phyloP scores from a whole-genome alignment of 2,888 invertebrate species.

The Lordiphosa andalusiaca region DNA sequence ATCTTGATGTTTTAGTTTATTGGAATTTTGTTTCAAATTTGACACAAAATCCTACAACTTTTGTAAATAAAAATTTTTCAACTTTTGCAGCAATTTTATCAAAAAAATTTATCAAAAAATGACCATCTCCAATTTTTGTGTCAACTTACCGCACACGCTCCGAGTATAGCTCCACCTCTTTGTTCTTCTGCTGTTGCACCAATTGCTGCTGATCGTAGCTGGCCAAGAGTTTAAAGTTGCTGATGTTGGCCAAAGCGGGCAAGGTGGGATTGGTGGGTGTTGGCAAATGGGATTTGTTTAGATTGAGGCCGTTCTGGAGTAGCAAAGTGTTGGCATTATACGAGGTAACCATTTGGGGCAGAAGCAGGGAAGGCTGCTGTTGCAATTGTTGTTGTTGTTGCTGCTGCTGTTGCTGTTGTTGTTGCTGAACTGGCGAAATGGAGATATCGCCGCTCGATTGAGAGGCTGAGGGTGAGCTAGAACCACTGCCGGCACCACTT shows the following conservation, averaged over 20 bases:
- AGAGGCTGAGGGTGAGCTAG: conserved; percentile 90
- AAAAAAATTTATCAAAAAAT: too few species aligned
- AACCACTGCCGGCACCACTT: conserved; percentile 87
- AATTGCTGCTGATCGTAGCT: conserved; percentile 76
- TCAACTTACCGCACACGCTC: conserved; percentile 89
- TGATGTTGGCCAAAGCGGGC: conserved; percentile 59
- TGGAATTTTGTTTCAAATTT: too few species aligned
- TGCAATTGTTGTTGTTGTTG: conserved; percentile 47
- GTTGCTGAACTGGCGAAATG: conserved; percentile 69
- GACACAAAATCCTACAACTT: too few species aligned
- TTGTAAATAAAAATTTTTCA: too few species aligned
- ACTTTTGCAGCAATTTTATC: too few species aligned
- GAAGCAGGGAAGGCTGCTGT: conserved; percentile 43
- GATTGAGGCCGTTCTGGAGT: conserved; percentile 53
- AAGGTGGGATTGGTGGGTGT: conserved; percentile 42
- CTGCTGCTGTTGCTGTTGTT: conserved; percentile 48
- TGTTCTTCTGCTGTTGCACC: conserved; percentile 84
- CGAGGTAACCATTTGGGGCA: conserved; percentile 31
- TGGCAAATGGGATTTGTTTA: conserved; percentile 52
- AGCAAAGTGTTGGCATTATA: conserved; percentile 38
- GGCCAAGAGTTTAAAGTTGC: conserved; percentile 70
- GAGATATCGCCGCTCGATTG: conserved; percentile 87
- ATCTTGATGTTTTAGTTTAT: too few species aligned
- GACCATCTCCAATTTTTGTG: too few species aligned
- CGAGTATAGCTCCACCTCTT: conserved; percentile 88